phyloP scores from a whole-genome alignment of 1,140 invertebrate genomes.

The Plutomurus gul region DNA sequence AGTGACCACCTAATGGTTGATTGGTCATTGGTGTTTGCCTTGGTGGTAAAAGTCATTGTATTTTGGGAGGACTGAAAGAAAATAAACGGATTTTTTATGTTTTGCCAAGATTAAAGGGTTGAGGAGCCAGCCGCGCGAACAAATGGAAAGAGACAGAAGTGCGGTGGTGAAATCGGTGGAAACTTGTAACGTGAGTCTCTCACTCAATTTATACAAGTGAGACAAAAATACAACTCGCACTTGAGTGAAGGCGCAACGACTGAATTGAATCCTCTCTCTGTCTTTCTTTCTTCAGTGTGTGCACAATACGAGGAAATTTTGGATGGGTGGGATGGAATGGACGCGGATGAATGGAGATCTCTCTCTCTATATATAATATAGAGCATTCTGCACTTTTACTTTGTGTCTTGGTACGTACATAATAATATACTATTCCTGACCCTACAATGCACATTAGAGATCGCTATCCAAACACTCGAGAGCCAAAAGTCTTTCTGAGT shows the following conservation, averaged over 20 bases:
- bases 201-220: slow-evolving; percentile 4
- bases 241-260: not conserved
- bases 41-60: not conserved
- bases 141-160: slow-evolving; percentile 3
- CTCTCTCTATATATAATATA: no score
- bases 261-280: not conserved
- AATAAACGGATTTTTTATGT: slow-evolving; percentile 42
- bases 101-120: slow-evolving; percentile 45
- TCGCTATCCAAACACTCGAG: no score
- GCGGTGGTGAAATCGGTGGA: slow-evolving; percentile 14
- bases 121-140: slow-evolving; percentile 40
- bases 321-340: no score
- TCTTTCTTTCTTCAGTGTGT: no score
- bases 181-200: slow-evolving; percentile 6
- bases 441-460: no score
- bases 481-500: no score
- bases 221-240: slow-evolving; percentile 3
- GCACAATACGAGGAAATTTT: not conserved
- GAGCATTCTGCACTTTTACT: no score
- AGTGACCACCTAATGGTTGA: not conserved
- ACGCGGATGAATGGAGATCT: no score
- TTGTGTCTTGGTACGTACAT: no score
- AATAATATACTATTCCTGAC: no score
- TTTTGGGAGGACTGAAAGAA: slow-evolving; percentile 31
- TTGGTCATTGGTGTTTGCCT: not conserved